Evolutionary conservation across 2,888 invertebrate genomes (phyloP).

Genomic region (Eilema sororculum): DNA sequence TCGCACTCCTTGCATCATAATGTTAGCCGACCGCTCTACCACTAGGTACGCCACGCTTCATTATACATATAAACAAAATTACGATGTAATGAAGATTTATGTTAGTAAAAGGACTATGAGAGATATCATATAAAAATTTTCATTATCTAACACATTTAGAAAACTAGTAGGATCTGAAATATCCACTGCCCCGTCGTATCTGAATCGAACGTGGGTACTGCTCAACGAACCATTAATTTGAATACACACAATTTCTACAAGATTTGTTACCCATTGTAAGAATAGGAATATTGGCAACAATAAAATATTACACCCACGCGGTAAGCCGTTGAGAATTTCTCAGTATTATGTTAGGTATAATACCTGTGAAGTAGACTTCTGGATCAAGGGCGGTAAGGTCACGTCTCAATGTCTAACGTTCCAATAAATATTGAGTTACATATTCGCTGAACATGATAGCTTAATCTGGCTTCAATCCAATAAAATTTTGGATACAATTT

Average conservation of each 20-base stretch:
- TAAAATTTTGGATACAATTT: too few relatives aligned
- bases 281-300: slow-evolving; percentile 30
- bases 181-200: too few relatives aligned
- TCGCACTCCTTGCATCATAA: too few relatives aligned
- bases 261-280: slow-evolving; percentile 23
- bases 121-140: too few relatives aligned
- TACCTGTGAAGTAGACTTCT: slow-evolving; percentile 43
- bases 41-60: too few relatives aligned
- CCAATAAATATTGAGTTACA: slow-evolving; percentile 12
- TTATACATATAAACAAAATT: too few relatives aligned
- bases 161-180: too few relatives aligned
- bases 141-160: too few relatives aligned
- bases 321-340: slow-evolving; percentile 38
- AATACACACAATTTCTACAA: slow-evolving; percentile 7
- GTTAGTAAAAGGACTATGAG: too few relatives aligned
- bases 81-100: too few relatives aligned
- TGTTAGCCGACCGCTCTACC: too few relatives aligned
- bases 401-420: slow-evolving; percentile 18
- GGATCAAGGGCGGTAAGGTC: slow-evolving; percentile 43
- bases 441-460: not conserved
- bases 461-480: not conserved
- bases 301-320: slow-evolving; percentile 27
- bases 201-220: not conserved
- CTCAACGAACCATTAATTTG: not conserved
- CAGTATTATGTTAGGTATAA: slow-evolving; percentile 38